Evolutionary conservation across 2,113 vertebrate genomes (phyloP).

Genomic region (Cyprinodon brontotheroides): DNA sequence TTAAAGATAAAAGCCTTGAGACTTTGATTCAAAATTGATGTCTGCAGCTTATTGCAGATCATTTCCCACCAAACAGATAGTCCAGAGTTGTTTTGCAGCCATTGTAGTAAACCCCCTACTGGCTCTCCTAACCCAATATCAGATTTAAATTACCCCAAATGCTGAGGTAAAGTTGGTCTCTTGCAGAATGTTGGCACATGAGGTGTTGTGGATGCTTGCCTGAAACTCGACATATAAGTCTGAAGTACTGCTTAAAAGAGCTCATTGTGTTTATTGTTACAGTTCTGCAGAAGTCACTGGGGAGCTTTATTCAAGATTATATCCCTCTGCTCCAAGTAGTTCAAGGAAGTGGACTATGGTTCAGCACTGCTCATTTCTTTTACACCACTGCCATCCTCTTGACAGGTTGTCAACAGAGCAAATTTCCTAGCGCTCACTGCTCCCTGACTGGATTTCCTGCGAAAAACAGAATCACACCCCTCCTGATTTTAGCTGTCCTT

Average conservation of each 20-base stretch:
- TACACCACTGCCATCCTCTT: slow-evolving; percentile 21
- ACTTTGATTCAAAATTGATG: no score
- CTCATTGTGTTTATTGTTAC: slow-evolving; percentile 62
- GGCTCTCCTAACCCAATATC: neutral
- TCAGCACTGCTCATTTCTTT: slow-evolving; percentile 25
- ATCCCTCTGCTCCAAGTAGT: slow-evolving; percentile 21
- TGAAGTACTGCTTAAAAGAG: slow-evolving; percentile 53
- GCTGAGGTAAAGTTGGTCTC: slow-evolving; percentile 11
- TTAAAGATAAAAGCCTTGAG: neutral
- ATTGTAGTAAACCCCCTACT: neutral
- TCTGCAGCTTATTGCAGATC: no score
- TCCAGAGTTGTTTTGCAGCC: neutral
- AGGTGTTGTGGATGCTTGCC: slow-evolving; percentile 28
- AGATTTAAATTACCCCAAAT: neutral
- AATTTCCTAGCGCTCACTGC: slow-evolving; percentile 12
- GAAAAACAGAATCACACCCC: neutral
- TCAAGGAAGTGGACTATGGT: slow-evolving; percentile 22
- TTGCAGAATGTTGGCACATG: slow-evolving; percentile 26
- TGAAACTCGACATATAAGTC: slow-evolving; percentile 49
- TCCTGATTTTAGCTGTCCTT: neutral
- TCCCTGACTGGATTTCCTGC: slow-evolving; percentile 3
- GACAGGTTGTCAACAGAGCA: slow-evolving; percentile 26
- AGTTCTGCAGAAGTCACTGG: slow-evolving; percentile 32
- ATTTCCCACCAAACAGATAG: neutral
- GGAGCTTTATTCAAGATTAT: slow-evolving; percentile 27